Base-by-base conservation (phyloP, 2,888 invertebrate genomes). In the Chrysomela aeneicollis region DNA sequence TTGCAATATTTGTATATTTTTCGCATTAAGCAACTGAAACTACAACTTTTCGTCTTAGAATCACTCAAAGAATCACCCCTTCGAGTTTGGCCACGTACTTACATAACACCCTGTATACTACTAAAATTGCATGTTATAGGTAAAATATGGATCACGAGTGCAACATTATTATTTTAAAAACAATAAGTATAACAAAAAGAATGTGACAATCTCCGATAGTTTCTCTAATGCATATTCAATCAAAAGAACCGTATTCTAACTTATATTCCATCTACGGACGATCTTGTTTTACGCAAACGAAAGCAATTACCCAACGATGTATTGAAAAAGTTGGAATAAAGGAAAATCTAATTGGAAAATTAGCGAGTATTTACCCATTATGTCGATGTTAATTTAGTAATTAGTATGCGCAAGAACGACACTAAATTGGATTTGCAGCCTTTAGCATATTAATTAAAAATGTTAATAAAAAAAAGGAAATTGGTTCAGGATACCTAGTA, bases 201-300 rank as follows among this genome's bases (percentile, higher is more conserved):
- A n/a, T n/a, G n/a, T n/a, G n/a, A n/a, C n/a, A n/a, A n/a, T 42
- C 15, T 42, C 15, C 12, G 2, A 8, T 15, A 6, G 15, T 42
- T 57, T 46, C 37, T 15, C 61, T 55, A 55, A 55, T 61, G 37
- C 51, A 55, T 55, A 61, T 61, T 61, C 61, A 61, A 10, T 42
- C 42, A 12, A 42, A n/a, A 15, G 12, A 42, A 42, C n/a, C n/a
- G 4, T 15, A 42, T 42, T 26, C 26, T n/a, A n/a, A n/a, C 32
- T 9, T 10, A 35, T 35, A 35, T 35, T 35, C 32, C 5, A 35
- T 35, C 32, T 35, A n/a, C n/a, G n/a, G n/a, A 8, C 32, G 10
- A 35, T 35, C 53, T 53, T 17, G 35, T 53, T 35, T 35, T 12
- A 10, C 35, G 32, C 18, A 17, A n/a, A n/a, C n/a, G 35, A 53